phyloP scores from a whole-genome alignment of 2,888 invertebrate species.

The Hirtodrosophila alboralis region DNA sequence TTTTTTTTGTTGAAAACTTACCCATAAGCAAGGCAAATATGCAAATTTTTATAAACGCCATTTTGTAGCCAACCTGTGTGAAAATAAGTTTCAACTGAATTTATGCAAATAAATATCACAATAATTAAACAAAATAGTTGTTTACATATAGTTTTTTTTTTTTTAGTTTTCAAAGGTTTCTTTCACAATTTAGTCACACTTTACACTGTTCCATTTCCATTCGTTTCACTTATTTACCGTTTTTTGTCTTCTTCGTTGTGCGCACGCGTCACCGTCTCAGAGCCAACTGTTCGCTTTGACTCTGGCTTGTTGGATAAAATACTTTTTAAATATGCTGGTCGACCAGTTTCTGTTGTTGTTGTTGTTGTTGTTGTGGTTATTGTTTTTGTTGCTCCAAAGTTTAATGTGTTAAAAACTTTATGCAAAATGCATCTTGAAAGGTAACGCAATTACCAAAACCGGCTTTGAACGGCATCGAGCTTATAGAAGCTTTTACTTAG shows the following conservation, averaged over 20 bases:
- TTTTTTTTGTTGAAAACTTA: constrained; percentile 56
- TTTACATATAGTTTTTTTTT: not conserved
- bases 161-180: not conserved
- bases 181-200: constrained; percentile 42
- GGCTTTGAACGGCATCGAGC: constrained; percentile 34
- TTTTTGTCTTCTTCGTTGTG: constrained; percentile 41
- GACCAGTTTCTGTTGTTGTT: constrained; percentile 45
- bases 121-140: not conserved
- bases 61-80: constrained; percentile 64
- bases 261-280: constrained; percentile 68
- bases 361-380: too few relatives aligned
- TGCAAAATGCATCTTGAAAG: constrained; percentile 61
- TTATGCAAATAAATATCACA: not conserved
- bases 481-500: constrained; percentile 5
- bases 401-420: constrained; percentile 43
- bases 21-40: constrained; percentile 78
- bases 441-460: constrained; percentile 55
- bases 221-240: constrained; percentile 47
- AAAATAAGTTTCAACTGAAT: constrained; percentile 34
- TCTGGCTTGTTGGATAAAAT: constrained; percentile 40
- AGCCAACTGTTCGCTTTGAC: constrained; percentile 40
- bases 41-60: constrained; percentile 79
- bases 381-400: constrained; percentile 7
- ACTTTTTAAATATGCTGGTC: constrained; percentile 33
- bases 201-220: constrained; percentile 32